Percentiles rank a stretch among this genome's conserved stretches.
These are phyloP conservation scores for Melanocharis versteri DNA, from an alignment of 2,113 vertebrate species.

Conservation along the genomic window DNA sequence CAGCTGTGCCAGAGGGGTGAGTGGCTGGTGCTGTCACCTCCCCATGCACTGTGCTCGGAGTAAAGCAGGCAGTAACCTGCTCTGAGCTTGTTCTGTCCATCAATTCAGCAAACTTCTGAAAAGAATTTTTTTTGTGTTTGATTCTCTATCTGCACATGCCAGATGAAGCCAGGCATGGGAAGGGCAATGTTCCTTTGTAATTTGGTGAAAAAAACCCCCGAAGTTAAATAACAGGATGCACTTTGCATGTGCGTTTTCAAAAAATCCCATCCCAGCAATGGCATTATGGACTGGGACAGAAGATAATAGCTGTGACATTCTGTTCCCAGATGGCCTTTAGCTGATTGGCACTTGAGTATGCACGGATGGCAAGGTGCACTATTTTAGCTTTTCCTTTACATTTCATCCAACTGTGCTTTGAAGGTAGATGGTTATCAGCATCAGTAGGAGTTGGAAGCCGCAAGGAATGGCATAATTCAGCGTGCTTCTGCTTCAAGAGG, in stretches of 20 bases:
- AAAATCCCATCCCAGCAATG: background rate
- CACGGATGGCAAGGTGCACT: background rate
- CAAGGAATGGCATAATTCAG: background rate
- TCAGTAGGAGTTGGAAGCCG: background rate
- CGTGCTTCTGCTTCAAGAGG: background rate
- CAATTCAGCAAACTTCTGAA: background rate
- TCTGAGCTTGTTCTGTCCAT: background rate
- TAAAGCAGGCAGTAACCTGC: background rate
- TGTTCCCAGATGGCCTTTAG: background rate
- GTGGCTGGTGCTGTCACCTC: background rate
- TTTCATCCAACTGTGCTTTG: background rate
- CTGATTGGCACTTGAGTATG: background rate
- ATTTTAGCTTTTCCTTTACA: background rate
- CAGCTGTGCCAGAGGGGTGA: fast-evolving
- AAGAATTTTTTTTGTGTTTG: background rate
- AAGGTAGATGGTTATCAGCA: background rate
- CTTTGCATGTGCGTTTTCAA: background rate
- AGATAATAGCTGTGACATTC: background rate
- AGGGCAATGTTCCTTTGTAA: background rate
- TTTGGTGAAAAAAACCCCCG: fast-evolving
- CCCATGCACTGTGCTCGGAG: background rate
- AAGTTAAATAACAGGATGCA: background rate
- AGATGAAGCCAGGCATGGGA: background rate
- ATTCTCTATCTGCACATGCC: background rate
- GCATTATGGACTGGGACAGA: background rate